phyloP scores from a whole-genome alignment of 2,888 invertebrate genomes.

The Caenorhabditis uteleia region DNA sequence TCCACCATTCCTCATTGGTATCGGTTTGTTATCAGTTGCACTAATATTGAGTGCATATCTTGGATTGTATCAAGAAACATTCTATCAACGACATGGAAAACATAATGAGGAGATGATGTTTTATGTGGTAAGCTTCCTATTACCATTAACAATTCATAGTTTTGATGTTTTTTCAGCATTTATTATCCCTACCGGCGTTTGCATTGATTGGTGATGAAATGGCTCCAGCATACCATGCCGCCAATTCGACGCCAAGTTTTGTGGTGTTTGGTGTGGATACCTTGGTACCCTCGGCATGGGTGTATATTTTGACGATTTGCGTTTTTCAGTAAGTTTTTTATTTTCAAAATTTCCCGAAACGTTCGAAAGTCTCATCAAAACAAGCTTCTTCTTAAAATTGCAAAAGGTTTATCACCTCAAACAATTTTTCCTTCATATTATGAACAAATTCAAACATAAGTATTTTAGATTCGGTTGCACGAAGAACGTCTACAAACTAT shows the following conservation, averaged over 20 bases:
- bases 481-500: constrained; percentile 86
- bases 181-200: constrained; percentile 88
- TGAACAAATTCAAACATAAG: too few relatives aligned
- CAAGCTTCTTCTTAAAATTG: too few relatives aligned
- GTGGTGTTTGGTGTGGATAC: constrained; percentile 71
- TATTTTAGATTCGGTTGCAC: constrained; percentile 78
- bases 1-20: constrained; percentile 48
- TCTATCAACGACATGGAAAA: constrained; percentile 79
- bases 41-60: constrained; percentile 86
- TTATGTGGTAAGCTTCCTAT: constrained; percentile 47
- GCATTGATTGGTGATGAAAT: constrained; percentile 81
- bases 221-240: constrained; percentile 78
- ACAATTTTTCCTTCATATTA: too few relatives aligned
- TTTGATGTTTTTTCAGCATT: constrained; percentile 75
- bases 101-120: constrained; percentile 65
- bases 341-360: neutral
- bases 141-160: neutral
- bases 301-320: constrained; percentile 40
- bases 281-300: constrained; percentile 78
- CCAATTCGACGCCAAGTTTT: constrained; percentile 73
- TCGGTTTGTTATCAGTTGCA: constrained; percentile 81
- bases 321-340: constrained; percentile 49
- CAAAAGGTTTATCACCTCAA: too few relatives aligned
- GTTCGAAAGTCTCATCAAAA: neutral
- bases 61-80: constrained; percentile 72